Base-by-base conservation (phyloP, 2,888 invertebrate species). In the Nomada hirtipes region DNA sequence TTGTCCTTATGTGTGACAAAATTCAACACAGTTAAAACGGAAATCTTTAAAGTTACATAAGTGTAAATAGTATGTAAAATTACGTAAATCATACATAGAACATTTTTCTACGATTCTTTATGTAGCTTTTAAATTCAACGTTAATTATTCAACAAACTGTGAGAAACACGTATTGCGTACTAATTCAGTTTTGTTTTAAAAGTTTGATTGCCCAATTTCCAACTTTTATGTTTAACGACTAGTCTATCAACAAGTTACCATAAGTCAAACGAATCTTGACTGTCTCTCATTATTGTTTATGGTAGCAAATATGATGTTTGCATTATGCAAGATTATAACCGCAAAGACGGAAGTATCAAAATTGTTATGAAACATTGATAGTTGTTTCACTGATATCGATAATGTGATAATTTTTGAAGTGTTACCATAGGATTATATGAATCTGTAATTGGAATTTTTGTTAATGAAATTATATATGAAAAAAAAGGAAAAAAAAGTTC, bases 181-280 rank as follows among this genome's bases (percentile, higher is more conserved):
- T 53, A 55, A 61, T 79, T 69, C 55, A 64, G 15, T 42, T 29
- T 13, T 73, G 20, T 42, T 71, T 42, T 47, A 55, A 55, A 61
- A 23, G 60, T 75, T 52, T 57, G 64, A 76, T 77, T 84, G 67
- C 73, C 67, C 81, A 80, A 82, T 70, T 63, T 83, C 70, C 36
- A 76, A 69, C 68, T 81, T 68, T 72, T 82, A 76, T 23, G 26
- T 69, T 70, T 73, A 61, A 70, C 44, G 52, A 60, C 61, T 76
- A 76, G 63, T 72, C 57, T 23, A 47, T 68, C 42, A 71, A 72
- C 26, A 52, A 71, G 57, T 72, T 80, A 81, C 63, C 59, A 36
- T 64, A 75, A 75, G n/a, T 20, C 60, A 68, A 64, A 63, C 23
- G 61, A 61, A 61, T 59, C 47, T 67, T 59, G 57, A 47, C 15